Evolutionary conservation across 2,888 invertebrate genomes (phyloP).

Genomic region (Electrophaes corylata): DNA sequence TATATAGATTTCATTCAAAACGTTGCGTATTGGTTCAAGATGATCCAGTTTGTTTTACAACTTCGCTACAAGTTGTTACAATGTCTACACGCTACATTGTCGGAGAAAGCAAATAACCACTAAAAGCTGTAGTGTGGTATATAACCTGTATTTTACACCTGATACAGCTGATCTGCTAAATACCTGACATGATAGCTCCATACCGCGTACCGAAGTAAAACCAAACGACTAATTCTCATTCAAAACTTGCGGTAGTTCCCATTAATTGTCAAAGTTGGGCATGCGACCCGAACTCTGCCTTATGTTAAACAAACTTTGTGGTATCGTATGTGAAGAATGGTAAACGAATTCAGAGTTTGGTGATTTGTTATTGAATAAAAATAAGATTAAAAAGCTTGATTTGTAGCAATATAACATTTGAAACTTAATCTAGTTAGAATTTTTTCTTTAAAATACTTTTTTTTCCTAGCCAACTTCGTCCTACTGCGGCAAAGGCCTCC

Average conservation of each 20-base stretch:
- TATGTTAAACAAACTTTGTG: constrained; percentile 38
- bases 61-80: background rate
- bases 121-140: background rate
- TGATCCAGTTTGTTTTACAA: background rate
- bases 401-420: too few relatives aligned
- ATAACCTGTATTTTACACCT: constrained; percentile 1
- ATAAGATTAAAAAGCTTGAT: background rate
- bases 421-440: too few relatives aligned
- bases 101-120: background rate
- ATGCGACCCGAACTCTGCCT: constrained; percentile 20
- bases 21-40: background rate
- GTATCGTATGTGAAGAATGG: constrained; percentile 33
- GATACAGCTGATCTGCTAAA: constrained; percentile 3
- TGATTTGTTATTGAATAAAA: constrained; percentile 26
- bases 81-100: background rate
- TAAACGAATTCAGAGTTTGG: constrained; percentile 11
- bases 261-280: constrained; percentile 26
- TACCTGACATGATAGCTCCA: constrained; percentile 1
- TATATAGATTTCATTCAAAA: too few relatives aligned
- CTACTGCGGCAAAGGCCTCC: too few relatives aligned
- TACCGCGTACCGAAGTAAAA: constrained; percentile 10
- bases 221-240: constrained; percentile 12
- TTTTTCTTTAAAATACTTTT: too few relatives aligned
- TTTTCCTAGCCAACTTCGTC: too few relatives aligned
- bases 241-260: constrained; percentile 16